phyloP scores from a whole-genome alignment of 2,888 invertebrate genomes.

The Synanthedon andrenaeformis region DNA sequence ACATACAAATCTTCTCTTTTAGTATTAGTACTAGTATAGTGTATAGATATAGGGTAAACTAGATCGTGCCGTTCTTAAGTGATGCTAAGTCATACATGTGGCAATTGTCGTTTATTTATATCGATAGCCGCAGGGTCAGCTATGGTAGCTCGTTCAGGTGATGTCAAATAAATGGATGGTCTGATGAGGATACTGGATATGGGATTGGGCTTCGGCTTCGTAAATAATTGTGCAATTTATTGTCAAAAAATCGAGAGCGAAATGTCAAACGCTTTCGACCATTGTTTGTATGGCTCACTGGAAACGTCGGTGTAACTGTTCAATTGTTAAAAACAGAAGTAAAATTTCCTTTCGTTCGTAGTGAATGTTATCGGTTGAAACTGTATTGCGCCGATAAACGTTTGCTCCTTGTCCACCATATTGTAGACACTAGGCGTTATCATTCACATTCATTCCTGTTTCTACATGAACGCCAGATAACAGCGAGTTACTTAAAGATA shows the following conservation, averaged over 20 bases:
- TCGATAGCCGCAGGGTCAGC: too few relatives aligned
- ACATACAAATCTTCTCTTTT: too few relatives aligned
- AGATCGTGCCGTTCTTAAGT: too few relatives aligned
- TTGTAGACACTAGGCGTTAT: neutral
- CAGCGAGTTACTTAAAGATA: neutral
- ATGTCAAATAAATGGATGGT: too few relatives aligned
- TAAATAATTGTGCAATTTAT: neutral
- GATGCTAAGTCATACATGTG: too few relatives aligned
- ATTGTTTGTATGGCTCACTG: neutral
- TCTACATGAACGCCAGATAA: neutral
- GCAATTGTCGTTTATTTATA: too few relatives aligned
- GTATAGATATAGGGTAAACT: too few relatives aligned
- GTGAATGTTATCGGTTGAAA: neutral
- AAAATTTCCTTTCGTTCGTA: neutral
- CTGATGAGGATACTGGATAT: too few relatives aligned
- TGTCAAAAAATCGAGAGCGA: neutral
- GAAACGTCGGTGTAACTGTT: neutral
- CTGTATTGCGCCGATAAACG: neutral
- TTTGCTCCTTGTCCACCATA: neutral
- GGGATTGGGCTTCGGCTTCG: too few relatives aligned
- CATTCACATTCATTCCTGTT: constrained; percentile 24
- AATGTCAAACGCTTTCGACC: neutral
- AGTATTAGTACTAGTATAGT: too few relatives aligned
- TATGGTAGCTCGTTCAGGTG: too few relatives aligned
- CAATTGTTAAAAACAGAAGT: neutral